A percentile compares a stretch with the other conserved stretches of the same genome.
These are phyloP conservation scores for Selenia dentaria DNA, from an alignment of 2,888 invertebrate species.

Conservation along the genomic window DNA sequence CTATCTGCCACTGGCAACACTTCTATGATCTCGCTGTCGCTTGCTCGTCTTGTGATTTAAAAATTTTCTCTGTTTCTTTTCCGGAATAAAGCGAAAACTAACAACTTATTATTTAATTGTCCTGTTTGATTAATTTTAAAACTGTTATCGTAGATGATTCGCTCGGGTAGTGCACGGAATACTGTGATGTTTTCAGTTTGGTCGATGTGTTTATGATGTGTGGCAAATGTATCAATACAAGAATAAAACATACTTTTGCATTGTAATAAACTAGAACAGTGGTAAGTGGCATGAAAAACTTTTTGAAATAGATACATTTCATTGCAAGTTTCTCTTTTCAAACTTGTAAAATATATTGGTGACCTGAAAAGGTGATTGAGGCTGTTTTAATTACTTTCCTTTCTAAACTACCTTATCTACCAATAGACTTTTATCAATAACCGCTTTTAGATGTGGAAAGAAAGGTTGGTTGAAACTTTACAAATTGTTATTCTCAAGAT, in stretches of 20 bases:
- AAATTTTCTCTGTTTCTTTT: constrained; percentile 56
- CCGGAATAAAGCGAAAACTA: constrained; percentile 70
- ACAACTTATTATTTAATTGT: constrained; percentile 72
- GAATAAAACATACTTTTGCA: constrained; percentile 77
- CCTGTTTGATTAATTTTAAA: constrained; percentile 4
- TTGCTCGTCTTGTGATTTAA: constrained; percentile 63
- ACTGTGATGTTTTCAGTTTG: constrained; percentile 36
- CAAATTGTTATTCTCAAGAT: constrained; percentile 1
- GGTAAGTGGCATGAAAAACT: constrained; percentile 62
- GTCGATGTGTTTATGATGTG: constrained; percentile 64
- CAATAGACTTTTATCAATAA: constrained; percentile 8
- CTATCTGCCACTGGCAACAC: not conserved
- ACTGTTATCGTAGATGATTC: not conserved
- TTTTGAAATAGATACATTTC: constrained; percentile 39
- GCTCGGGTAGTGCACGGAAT: constrained; percentile 5
- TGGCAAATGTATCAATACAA: constrained; percentile 72
- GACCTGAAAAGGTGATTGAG: constrained; percentile 44
- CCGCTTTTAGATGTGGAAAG: too few species aligned
- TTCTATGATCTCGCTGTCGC: constrained; percentile 39
- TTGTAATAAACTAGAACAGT: constrained; percentile 65
- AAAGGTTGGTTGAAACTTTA: constrained; percentile 1
- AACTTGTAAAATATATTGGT: constrained; percentile 33
- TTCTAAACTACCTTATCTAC: constrained; percentile 60
- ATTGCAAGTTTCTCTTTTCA: constrained; percentile 36
- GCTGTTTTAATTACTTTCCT: constrained; percentile 50